Percentiles rank a stretch among this genome's conserved stretches.
Evolutionary conservation across 2,113 vertebrate species (phyloP).

Genomic region (Zingel zingel): DNA sequence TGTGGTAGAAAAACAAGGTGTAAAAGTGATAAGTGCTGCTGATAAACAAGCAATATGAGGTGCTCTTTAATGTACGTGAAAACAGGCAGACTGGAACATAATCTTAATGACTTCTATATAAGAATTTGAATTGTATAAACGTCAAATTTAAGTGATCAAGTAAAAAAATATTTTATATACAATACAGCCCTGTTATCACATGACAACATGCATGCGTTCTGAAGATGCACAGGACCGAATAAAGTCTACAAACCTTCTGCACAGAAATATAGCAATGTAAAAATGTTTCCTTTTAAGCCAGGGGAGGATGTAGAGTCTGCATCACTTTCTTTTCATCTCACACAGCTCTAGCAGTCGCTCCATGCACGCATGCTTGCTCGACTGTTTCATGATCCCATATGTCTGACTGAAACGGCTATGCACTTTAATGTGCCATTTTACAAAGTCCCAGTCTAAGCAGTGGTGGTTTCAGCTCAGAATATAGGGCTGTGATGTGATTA

Average conservation of each 20-base stretch:
- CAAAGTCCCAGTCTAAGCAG: slow-evolving; percentile 23
- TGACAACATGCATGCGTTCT: not conserved
- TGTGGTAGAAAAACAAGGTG: not conserved
- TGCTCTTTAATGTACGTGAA: not conserved
- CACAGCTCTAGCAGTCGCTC: slow-evolving; percentile 13
- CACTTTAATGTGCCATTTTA: slow-evolving; percentile 27
- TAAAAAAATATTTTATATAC: not conserved
- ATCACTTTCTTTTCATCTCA: slow-evolving; percentile 38
- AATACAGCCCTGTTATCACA: not conserved
- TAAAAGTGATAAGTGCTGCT: not conserved
- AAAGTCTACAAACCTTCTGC: not conserved
- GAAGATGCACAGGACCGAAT: not conserved
- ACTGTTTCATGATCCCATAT: slow-evolving; percentile 36
- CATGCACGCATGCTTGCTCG: not conserved
- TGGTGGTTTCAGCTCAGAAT: slow-evolving; percentile 12
- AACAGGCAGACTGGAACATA: not conserved
- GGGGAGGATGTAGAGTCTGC: slow-evolving; percentile 5
- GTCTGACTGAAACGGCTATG: slow-evolving; percentile 16
- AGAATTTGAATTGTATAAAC: not conserved
- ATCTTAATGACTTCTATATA: not conserved
- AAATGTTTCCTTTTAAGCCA: not conserved
- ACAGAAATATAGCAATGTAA: slow-evolving; percentile 11
- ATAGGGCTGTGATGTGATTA: slow-evolving; percentile 32
- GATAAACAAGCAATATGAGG: not conserved
- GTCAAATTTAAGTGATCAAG: not conserved